Evolutionary conservation across 1,140 invertebrate species (phyloP).

Genomic region (Schlechtendalia chinensis): DNA sequence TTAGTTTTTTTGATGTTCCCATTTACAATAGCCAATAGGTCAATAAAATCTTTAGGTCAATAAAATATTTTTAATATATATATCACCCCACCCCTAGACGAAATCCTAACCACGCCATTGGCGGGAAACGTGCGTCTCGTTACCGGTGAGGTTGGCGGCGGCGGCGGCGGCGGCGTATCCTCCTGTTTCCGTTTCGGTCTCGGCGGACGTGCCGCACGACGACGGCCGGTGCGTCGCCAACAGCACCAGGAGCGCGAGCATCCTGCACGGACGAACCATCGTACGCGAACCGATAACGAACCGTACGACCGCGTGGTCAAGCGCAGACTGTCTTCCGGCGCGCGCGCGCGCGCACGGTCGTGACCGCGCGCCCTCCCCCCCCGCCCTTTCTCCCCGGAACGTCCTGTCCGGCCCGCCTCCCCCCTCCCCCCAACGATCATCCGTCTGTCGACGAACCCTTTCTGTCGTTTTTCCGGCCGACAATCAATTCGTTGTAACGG

Average conservation of each 20-base stretch:
- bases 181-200: background rate
- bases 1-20: too few species aligned
- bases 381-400: too few species aligned
- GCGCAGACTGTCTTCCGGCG: constrained; percentile 21
- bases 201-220: background rate
- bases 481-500: too few species aligned
- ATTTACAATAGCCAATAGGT: too few species aligned
- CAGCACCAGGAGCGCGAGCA: constrained; percentile 36
- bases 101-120: too few species aligned
- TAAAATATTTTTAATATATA: too few species aligned
- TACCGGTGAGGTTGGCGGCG: background rate
- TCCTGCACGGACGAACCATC: constrained; percentile 42
- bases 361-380: constrained; percentile 19
- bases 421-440: too few species aligned
- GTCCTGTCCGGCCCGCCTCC: too few species aligned
- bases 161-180: background rate
- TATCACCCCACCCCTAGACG: too few species aligned
- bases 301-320: constrained; percentile 47
- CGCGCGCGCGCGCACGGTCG: background rate
- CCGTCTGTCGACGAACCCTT: too few species aligned
- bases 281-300: constrained; percentile 20
- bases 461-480: too few species aligned
- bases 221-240: background rate
- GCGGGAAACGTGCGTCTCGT: background rate
- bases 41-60: too few species aligned